phyloP scores from a whole-genome alignment of 2,797 vertebrate species.

The Schizopygopsis pylzovi region DNA sequence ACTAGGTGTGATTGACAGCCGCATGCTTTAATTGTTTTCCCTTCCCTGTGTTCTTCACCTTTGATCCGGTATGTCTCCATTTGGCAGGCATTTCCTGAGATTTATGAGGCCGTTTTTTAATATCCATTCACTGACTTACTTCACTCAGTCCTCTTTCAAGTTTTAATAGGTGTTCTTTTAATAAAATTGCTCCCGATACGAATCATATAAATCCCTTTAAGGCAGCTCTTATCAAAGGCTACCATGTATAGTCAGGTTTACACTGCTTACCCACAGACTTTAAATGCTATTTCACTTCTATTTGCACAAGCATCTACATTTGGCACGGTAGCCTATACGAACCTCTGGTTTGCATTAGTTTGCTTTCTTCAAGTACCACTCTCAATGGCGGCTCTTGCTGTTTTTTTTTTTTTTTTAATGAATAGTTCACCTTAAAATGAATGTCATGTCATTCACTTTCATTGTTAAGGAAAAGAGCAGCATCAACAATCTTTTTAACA shows the following conservation, averaged over 20 bases:
- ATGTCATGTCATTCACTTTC: not conserved
- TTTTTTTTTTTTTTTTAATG: not conserved
- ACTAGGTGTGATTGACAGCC: slow-evolving; percentile 1
- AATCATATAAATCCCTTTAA: slow-evolving; percentile 6
- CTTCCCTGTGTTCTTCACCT: slow-evolving; percentile 13
- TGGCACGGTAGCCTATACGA: not conserved
- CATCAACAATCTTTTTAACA: not conserved
- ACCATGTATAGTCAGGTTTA: slow-evolving; percentile 3
- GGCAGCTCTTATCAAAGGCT: not conserved
- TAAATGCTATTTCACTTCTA: not conserved
- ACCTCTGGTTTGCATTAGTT: not conserved
- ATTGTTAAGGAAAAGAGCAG: not conserved
- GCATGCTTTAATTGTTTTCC: not conserved
- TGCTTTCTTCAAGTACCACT: not conserved
- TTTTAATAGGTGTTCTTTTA: slow-evolving; percentile 13
- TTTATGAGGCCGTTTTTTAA: slow-evolving; percentile 12
- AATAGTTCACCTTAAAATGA: not conserved
- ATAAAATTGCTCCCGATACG: slow-evolving; percentile 5
- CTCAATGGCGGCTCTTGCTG: not conserved
- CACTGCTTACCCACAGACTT: not conserved
- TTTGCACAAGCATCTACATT: not conserved
- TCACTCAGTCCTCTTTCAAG: not conserved
- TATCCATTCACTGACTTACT: not conserved
- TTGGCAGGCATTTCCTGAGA: not conserved
- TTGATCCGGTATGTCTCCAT: slow-evolving; percentile 3